Evolutionary conservation across 2,888 invertebrate species (phyloP).

Genomic region (Camponotus fellah): DNA sequence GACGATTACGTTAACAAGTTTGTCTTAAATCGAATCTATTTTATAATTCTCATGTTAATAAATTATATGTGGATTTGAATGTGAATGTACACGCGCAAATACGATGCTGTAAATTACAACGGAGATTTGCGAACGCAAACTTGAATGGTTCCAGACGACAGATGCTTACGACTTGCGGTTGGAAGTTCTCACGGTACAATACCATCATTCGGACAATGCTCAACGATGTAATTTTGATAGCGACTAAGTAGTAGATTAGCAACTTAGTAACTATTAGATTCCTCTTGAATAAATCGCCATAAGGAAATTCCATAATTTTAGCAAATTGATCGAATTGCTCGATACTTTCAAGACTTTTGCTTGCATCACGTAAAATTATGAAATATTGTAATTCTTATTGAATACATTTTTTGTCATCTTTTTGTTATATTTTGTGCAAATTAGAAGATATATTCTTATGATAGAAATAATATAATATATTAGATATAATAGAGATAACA

Average conservation of each 20-base stretch:
- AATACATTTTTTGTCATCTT: background rate
- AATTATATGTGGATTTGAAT: background rate
- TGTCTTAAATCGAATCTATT: background rate
- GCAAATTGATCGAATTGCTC: conserved; percentile 19
- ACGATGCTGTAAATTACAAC: conserved; percentile 14
- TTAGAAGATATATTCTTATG: background rate
- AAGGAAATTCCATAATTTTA: conserved; percentile 23
- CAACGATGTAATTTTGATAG: conserved; percentile 36
- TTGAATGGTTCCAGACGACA: conserved; percentile 34
- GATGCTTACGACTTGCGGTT: conserved; percentile 44
- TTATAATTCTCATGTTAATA: background rate
- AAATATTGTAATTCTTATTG: background rate
- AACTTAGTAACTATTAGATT: conserved; percentile 28
- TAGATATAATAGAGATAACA: background rate
- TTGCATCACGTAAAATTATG: too few relatives aligned
- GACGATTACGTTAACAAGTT: background rate
- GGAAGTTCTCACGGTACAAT: conserved; percentile 36
- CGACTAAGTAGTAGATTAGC: conserved; percentile 35
- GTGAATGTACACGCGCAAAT: background rate
- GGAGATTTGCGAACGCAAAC: conserved; percentile 32
- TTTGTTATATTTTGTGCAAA: background rate
- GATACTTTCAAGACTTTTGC: background rate
- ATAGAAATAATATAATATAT: too few relatives aligned
- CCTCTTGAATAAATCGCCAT: conserved; percentile 8
- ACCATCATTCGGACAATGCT: conserved; percentile 36